Base-by-base conservation (phyloP, 2,797 vertebrate genomes). In the Craterocephalus amniculus region DNA sequence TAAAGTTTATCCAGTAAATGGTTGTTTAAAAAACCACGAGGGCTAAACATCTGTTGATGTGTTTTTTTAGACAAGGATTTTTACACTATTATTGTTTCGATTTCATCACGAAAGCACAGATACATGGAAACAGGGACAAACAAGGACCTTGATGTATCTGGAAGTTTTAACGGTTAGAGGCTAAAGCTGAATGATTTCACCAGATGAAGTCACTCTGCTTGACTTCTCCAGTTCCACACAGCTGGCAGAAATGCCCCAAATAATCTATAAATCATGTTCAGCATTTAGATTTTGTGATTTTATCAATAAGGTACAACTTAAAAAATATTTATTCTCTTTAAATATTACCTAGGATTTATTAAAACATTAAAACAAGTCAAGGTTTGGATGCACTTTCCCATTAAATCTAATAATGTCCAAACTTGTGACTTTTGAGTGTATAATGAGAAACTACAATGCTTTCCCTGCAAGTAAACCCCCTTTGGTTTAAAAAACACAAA, bases 171-270 rank as follows among this genome's bases (percentile, higher is more conserved):
- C 56, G 14, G 61, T 36, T 56, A 35, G 51, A 49, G 13, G 58
- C 29, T 34, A n/a, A n/a, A 62, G 40, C 45, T 48, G 8, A 64
- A 67, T 54, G 0, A 78, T 51, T 71, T 67, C 11, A 60, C 34
- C 45, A 38, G 6, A 6, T 40, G 57, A 29, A 40, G 3, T 63
- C n/a, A 40, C 34, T 1, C 24, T 0, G 4, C 31, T 2, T 0
- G 14, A 20, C 29, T 54, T 61, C 34, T 11, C 4, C 2, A 22
- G 22, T 31, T 29, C n/a, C n/a, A n/a, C 54, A 40, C 48, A 26
- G 12, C 12, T 11, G 12, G 26, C 24, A 27, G 12, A 52, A 27
- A 27, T 12, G 3, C 24, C 10, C 2, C 11, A 52, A 27, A 52
- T 5, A 1, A 24, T 27, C 10, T 43, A 7, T 38, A 56, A 22